A percentile compares a stretch with the other conserved stretches of the same genome.
phyloP scores from a whole-genome alignment of 2,113 vertebrate species.

The Pluvialis apricaria region DNA sequence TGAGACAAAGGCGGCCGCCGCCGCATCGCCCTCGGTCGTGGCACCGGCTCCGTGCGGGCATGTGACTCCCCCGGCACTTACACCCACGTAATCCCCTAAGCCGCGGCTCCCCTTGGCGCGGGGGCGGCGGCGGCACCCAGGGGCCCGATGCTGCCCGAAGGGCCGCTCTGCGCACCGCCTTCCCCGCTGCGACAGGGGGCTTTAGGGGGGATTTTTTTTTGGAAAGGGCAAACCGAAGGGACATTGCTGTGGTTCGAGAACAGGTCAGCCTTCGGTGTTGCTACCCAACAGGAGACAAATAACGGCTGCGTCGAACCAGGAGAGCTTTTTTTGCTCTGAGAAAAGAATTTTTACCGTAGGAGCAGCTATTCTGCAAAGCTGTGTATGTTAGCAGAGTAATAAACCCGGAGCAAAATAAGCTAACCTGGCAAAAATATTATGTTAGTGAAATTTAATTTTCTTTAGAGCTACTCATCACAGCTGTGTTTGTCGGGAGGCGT shows the following conservation, averaged over 20 bases:
- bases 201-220: not conserved
- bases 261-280: not conserved
- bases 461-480: not conserved
- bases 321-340: not conserved
- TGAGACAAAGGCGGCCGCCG: not conserved
- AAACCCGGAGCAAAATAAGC: not conserved
- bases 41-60: slow-evolving; percentile 8
- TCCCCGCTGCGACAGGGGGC: not conserved
- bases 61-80: slow-evolving; percentile 49
- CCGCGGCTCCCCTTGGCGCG: not conserved
- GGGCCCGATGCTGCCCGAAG: not conserved
- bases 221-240: not conserved
- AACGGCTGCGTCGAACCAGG: not conserved
- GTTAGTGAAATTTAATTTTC: not conserved
- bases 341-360: not conserved
- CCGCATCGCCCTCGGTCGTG: not conserved
- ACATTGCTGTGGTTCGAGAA: fast-evolving
- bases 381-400: not conserved
- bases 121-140: not conserved
- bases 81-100: slow-evolving; percentile 20
- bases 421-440: not conserved
- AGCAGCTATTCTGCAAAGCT: not conserved
- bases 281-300: not conserved
- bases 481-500: fast-evolving
- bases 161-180: not conserved